Evolutionary conservation across 2,888 invertebrate species (phyloP).

Genomic region (Chaetoderma sp.): DNA sequence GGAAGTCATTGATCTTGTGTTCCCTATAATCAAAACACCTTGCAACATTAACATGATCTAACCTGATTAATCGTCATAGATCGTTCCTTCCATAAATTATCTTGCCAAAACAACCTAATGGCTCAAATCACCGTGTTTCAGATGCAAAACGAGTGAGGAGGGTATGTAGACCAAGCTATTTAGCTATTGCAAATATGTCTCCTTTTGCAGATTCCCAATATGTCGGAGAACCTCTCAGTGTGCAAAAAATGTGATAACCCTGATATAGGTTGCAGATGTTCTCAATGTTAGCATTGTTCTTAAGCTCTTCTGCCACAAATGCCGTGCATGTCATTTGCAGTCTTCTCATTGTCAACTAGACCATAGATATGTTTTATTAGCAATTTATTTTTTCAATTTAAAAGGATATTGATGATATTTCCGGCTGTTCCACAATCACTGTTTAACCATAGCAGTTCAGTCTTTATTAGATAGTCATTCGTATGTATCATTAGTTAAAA

Average conservation of each 20-base stretch:
- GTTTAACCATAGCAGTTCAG: neutral
- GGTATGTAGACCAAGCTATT: conserved; percentile 31
- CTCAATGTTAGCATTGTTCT: conserved; percentile 21
- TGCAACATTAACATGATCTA: too few relatives aligned
- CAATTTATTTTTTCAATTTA: conserved; percentile 27
- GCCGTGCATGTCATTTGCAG: conserved; percentile 18
- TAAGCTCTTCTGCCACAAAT: conserved; percentile 23
- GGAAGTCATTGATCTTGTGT: conserved; percentile 13
- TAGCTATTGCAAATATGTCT: conserved; percentile 33
- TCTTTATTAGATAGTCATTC: neutral
- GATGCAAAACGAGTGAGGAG: conserved; percentile 15
- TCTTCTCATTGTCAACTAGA: conserved; percentile 26
- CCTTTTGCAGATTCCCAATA: conserved; percentile 33
- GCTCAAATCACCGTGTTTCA: neutral
- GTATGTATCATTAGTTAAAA: neutral
- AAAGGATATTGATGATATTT: conserved; percentile 29
- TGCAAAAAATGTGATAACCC: conserved; percentile 31
- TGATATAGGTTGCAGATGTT: conserved; percentile 32
- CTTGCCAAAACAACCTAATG: neutral
- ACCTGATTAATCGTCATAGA: conserved; percentile 16
- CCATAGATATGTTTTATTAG: conserved; percentile 34
- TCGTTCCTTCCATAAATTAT: conserved; percentile 5
- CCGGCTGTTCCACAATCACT: conserved; percentile 17
- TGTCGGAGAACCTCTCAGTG: conserved; percentile 30
- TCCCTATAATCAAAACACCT: conserved; percentile 30